phyloP scores from a whole-genome alignment of 1,140 invertebrate genomes.

The Parasteatoda tepidariorum region DNA sequence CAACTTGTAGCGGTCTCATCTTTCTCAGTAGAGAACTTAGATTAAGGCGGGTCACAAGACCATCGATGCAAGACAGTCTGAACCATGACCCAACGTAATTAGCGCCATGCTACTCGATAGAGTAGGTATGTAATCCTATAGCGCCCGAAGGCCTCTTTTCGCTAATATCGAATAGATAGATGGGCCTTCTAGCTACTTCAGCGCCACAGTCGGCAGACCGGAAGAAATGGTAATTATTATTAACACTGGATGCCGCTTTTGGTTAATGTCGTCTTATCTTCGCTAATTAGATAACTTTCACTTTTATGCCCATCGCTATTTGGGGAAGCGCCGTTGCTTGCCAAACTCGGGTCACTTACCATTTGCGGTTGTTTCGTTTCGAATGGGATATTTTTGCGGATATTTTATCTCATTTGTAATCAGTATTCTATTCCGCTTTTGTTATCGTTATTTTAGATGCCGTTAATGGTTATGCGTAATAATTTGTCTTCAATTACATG shows the following conservation, averaged over 20 bases:
- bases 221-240: conserved; percentile 30
- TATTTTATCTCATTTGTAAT: background rate
- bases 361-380: background rate
- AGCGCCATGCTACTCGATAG: background rate
- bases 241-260: conserved; percentile 28
- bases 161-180: conserved; percentile 3
- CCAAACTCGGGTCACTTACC: background rate
- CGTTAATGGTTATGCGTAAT: background rate
- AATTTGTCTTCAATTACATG: background rate
- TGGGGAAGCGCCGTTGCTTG: background rate
- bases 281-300: conserved; percentile 20
- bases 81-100: conserved; percentile 17
- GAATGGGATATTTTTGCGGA: background rate
- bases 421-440: background rate
- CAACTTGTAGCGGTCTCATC: background rate
- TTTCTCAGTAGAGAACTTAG: background rate
- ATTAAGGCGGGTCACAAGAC: background rate
- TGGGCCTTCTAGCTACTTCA: background rate
- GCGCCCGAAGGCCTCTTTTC: background rate
- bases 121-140: conserved; percentile 35
- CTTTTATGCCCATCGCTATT: background rate
- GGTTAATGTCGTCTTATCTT: conserved; percentile 36
- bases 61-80: background rate
- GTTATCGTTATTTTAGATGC: background rate
- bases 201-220: background rate